A percentile compares a stretch with the other conserved stretches of the same genome.
phyloP scores from a whole-genome alignment of 2,797 vertebrate species.

The Ataeniobius toweri region DNA sequence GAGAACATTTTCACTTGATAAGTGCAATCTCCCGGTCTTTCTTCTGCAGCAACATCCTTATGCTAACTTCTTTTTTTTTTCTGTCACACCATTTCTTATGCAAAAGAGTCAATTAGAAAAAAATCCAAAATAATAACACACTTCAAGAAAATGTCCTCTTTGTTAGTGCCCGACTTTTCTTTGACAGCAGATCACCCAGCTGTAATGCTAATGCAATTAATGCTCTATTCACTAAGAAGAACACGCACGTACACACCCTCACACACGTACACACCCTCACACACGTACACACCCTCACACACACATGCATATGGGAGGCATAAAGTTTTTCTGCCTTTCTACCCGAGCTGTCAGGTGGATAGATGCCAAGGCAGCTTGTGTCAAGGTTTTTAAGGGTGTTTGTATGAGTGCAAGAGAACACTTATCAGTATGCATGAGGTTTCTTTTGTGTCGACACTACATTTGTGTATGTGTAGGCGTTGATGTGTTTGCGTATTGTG shows the following conservation, averaged over 20 bases:
- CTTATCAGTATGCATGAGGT: slow-evolving; percentile 17
- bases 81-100: slow-evolving; percentile 39
- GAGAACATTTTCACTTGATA: slow-evolving; percentile 39
- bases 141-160: slow-evolving; percentile 46
- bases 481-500: neutral
- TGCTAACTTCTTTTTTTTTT: slow-evolving; percentile 16
- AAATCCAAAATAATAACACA: slow-evolving; percentile 64
- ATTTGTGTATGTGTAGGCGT: slow-evolving; percentile 4
- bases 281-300: slow-evolving; percentile 13
- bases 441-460: slow-evolving; percentile 5
- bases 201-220: slow-evolving; percentile 81
- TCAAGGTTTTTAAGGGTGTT: slow-evolving; percentile 1
- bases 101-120: slow-evolving; percentile 40
- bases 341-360: slow-evolving; percentile 44
- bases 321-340: slow-evolving; percentile 41
- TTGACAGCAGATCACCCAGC: slow-evolving; percentile 63
- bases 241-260: slow-evolving; percentile 15
- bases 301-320: slow-evolving; percentile 8
- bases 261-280: too few species aligned
- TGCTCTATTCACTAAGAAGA: slow-evolving; percentile 67
- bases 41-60: slow-evolving; percentile 27
- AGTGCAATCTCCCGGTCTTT: slow-evolving; percentile 43
- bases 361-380: slow-evolving; percentile 37
- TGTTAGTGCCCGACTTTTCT: slow-evolving; percentile 53
- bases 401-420: slow-evolving; percentile 20